Evolutionary conservation across 1,140 invertebrate species (phyloP).

Genomic region (Himalopsyche phryganea): DNA sequence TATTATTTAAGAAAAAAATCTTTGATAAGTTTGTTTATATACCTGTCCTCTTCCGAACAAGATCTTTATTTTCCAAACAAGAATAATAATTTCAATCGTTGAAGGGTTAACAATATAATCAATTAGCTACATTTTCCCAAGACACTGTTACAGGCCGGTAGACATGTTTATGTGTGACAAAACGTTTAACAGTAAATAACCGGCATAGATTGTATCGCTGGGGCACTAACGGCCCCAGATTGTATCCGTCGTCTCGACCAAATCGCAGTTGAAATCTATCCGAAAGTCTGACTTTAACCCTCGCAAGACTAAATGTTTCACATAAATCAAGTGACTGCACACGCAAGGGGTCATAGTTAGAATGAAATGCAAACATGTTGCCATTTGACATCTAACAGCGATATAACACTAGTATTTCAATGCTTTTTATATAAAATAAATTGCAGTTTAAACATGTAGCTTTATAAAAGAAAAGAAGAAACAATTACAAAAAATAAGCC

Average conservation of each 20-base stretch:
- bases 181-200: constrained; percentile 33
- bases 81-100: no score
- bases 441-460: no score
- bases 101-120: constrained; percentile 18
- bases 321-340: not conserved
- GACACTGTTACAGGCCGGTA: constrained; percentile 3
- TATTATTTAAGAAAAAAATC: no score
- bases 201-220: constrained; percentile 25
- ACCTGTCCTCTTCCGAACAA: no score
- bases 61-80: no score
- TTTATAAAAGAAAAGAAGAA: no score
- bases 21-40: no score
- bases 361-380: no score
- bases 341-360: no score
- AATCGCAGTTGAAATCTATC: constrained; percentile 24
- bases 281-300: constrained; percentile 9
- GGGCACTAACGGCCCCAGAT: constrained; percentile 23
- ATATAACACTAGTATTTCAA: no score
- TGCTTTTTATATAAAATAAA: no score
- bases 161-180: constrained; percentile 34
- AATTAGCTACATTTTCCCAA: constrained; percentile 20
- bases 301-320: not conserved
- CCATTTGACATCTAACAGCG: no score
- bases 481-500: not conserved
- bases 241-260: constrained; percentile 4